Evolutionary conservation across 2,888 invertebrate species (phyloP), one percentile per base, ranked within the genome.

Genomic region (Aplocera efformata): DNA sequence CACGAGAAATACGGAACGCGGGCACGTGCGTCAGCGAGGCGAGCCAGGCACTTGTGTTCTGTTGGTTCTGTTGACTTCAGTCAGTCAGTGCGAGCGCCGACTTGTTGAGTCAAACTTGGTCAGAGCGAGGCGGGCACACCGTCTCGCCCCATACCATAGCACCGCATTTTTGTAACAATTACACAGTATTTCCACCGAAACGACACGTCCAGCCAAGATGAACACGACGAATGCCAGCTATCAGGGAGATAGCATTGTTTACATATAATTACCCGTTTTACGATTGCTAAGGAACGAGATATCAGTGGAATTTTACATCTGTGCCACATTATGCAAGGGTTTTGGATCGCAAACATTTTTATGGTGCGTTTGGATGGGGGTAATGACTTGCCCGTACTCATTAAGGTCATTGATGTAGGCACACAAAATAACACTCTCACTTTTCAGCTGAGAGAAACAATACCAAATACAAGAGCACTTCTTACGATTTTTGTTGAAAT

Each of bases 121-220:
- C 38, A 48, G 40, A 41, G 43, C 48, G 74, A 75, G 69, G 74
- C 78, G 81, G 67, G 78, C 72, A 71, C 68, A 46, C 56, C 47
- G 71, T 67, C 81, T 71, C 83, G 84, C 81, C 84, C 75, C 79
- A 59, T 56, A 20, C 64, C 56, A 53, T 50, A 45, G 50, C 67
- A 63, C 79, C 82, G 82, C 85, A 84, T 86, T 81, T 83, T 83
- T 65, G 28, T 24, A 56, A 48, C 61, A 56, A 58, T 36, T 26
- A 22, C 26, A 52, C 51, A 45, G 51, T 50, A 49, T 50, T 58
- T 35, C 42, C 41, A 47, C 55, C 43, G 56, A 48, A 48, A 60
- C 49, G 53, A 64, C 63, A 70, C 78, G 79, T 72, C 74, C 60
- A 60, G 53, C 53, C 72, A 53, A 58, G 47, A 58, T 59, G 60